Percentiles rank a stretch among this genome's conserved stretches.
These are phyloP conservation scores for Aproaerema taeniolella DNA, from an alignment of 2,888 invertebrate species.

Conservation along the genomic window DNA sequence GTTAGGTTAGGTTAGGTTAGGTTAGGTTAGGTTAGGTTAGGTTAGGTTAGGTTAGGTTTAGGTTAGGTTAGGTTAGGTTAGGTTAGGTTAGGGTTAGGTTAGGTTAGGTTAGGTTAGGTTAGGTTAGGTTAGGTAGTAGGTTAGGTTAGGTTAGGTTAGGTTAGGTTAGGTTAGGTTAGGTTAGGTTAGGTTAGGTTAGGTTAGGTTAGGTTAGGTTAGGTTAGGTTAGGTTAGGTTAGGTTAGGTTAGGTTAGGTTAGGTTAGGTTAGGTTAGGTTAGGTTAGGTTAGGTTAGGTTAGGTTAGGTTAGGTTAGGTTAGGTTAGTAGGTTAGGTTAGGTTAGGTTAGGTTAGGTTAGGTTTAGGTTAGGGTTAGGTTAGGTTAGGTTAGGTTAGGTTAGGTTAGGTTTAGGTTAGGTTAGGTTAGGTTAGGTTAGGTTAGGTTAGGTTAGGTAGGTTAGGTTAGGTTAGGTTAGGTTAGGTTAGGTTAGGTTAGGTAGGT, in stretches of 20 bases:
- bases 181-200: constrained; percentile 6
- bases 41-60: constrained; percentile 20
- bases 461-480: constrained; percentile 8
- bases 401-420: constrained; percentile 15
- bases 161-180: constrained; percentile 11
- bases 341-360: constrained; percentile 1
- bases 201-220: constrained; percentile 9
- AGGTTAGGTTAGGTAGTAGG: constrained; percentile 7
- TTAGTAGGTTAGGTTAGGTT: constrained; percentile 4
- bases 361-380: constrained; percentile 8
- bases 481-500: constrained; percentile 14
- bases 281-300: constrained; percentile 13
- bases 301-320: constrained; percentile 12
- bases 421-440: constrained; percentile 14
- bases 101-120: constrained; percentile 6
- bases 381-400: constrained; percentile 15
- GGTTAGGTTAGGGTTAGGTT: constrained; percentile 16
- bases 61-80: constrained; percentile 14
- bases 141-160: constrained; percentile 12
- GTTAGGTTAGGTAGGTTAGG: constrained; percentile 11
- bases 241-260: constrained; percentile 16
- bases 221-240: constrained; percentile 16
- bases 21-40: constrained; percentile 21
- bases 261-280: constrained; percentile 16
- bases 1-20: constrained; percentile 19